These are phyloP conservation scores for Hemibagrus wyckioides DNA, from an alignment of 2,113 vertebrate genomes.

Conservation along the genomic window DNA sequence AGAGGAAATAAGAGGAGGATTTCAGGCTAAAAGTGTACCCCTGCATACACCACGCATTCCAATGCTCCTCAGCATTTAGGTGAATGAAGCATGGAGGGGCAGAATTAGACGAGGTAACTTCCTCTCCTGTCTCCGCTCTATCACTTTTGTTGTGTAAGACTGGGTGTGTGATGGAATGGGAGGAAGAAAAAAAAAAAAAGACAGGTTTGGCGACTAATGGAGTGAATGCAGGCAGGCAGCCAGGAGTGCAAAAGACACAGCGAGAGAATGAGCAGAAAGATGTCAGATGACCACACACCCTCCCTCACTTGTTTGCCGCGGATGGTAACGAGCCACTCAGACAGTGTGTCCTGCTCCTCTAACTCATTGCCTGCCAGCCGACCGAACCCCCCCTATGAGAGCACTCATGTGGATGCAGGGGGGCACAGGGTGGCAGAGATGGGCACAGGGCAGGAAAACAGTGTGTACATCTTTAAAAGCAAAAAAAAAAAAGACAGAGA, in stretches of 20 bases:
- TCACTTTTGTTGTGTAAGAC: slow-evolving; percentile 22
- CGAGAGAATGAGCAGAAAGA: slow-evolving; percentile 18
- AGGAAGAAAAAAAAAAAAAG: slow-evolving; percentile 5
- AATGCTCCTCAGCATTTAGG: not conserved
- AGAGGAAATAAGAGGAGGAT: slow-evolving; percentile 25
- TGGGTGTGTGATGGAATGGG: slow-evolving; percentile 3
- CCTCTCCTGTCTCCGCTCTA: not conserved
- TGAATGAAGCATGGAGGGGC: not conserved
- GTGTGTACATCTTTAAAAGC: slow-evolving; percentile 70
- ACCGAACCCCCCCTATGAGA: slow-evolving; percentile 40
- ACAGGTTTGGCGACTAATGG: slow-evolving; percentile 36
- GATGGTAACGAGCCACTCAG: slow-evolving; percentile 72
- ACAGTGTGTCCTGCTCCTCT: slow-evolving; percentile 33
- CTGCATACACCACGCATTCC: not conserved
- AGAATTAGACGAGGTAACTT: slow-evolving; percentile 5
- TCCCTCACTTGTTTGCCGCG: slow-evolving; percentile 62
- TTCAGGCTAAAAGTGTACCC: slow-evolving; percentile 14
- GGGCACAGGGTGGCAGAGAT: not conserved
- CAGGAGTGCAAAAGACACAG: slow-evolving; percentile 41
- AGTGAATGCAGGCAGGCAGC: slow-evolving; percentile 25
- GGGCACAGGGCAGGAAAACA: slow-evolving; percentile 55
- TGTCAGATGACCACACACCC: slow-evolving; percentile 58
- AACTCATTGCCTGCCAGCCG: slow-evolving; percentile 43
- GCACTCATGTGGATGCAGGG: slow-evolving; percentile 49
- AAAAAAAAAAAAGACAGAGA: slow-evolving; percentile 46